Percentiles rank a stretch among this genome's conserved stretches.
Conservation (phyloP, 2,888 invertebrate genomes). For the Platypus cylindrus region DNA sequence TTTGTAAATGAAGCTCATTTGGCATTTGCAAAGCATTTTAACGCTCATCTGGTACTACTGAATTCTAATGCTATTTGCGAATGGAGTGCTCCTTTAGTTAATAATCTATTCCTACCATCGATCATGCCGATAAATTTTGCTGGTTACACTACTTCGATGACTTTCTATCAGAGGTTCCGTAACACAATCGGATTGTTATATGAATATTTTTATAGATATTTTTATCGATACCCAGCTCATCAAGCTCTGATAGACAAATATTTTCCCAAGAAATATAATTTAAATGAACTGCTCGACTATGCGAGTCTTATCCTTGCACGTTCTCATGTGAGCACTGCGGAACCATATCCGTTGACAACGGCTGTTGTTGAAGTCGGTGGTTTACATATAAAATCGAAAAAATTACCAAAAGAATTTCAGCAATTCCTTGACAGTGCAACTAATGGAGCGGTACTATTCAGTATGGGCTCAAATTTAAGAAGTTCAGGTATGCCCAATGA, state of each 20-base stretch:
- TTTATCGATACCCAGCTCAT: constrained; percentile 19
- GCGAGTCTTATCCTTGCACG: constrained; percentile 25
- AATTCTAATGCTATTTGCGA: constrained; percentile 34
- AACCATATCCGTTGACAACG: constrained; percentile 37
- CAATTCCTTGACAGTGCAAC: constrained; percentile 28
- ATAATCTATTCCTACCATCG: constrained; percentile 36
- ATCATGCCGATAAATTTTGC: constrained; percentile 37
- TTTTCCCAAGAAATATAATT: constrained; percentile 23
- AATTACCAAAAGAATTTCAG: constrained; percentile 25
- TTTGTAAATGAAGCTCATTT: constrained; percentile 37
- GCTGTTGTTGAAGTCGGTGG: constrained; percentile 46
- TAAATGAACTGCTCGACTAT: constrained; percentile 23
- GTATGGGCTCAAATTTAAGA: constrained; percentile 34
- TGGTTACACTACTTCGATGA: constrained; percentile 34
- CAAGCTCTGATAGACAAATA: constrained; percentile 22
- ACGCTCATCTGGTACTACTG: constrained; percentile 25
- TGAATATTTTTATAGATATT: constrained; percentile 19
- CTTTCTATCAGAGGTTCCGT: constrained; percentile 39
- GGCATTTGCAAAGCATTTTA: constrained; percentile 29
- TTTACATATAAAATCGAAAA: constrained; percentile 30
- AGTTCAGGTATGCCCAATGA: constrained; percentile 25
- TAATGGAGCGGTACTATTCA: constrained; percentile 32
- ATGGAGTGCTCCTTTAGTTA: constrained; percentile 37
- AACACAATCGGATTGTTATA: constrained; percentile 35
- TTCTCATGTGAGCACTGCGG: constrained; percentile 39